Evolutionary conservation across 2,797 vertebrate species (phyloP).

Genomic region (Megaceryle alcyon): DNA sequence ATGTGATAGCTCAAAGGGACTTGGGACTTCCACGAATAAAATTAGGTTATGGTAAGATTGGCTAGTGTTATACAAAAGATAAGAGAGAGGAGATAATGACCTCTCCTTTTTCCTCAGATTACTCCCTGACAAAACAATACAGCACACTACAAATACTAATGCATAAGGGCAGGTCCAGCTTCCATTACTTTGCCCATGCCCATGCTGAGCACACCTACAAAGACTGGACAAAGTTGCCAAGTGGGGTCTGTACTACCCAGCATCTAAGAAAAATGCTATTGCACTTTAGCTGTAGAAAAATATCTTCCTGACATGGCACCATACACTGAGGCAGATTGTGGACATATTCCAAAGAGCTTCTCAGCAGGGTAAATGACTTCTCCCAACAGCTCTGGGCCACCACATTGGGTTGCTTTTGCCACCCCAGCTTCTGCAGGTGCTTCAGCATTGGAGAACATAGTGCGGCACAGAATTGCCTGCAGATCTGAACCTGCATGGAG

Average conservation of each 20-base stretch:
- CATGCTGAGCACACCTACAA: background rate
- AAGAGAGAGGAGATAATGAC: background rate
- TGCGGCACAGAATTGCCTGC: background rate
- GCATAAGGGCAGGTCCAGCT: background rate
- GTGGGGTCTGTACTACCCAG: background rate
- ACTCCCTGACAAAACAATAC: background rate
- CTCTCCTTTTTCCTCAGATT: background rate
- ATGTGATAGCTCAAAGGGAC: background rate
- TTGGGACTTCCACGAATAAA: background rate
- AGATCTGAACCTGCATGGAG: background rate
- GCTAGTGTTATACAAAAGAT: background rate
- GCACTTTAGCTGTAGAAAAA: background rate
- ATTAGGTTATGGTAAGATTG: background rate
- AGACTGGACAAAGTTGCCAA: background rate
- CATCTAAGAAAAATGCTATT: background rate
- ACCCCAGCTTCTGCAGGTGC: background rate
- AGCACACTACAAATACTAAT: background rate
- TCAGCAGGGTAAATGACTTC: background rate
- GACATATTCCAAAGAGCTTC: background rate
- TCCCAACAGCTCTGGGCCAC: background rate
- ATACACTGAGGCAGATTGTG: background rate
- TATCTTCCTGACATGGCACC: background rate
- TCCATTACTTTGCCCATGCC: background rate
- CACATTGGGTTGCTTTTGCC: background rate
- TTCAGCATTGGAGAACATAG: rapidly evolving